These are phyloP conservation scores for Mixornis gularis DNA, from an alignment of 2,113 vertebrate species.

Conservation along the genomic window DNA sequence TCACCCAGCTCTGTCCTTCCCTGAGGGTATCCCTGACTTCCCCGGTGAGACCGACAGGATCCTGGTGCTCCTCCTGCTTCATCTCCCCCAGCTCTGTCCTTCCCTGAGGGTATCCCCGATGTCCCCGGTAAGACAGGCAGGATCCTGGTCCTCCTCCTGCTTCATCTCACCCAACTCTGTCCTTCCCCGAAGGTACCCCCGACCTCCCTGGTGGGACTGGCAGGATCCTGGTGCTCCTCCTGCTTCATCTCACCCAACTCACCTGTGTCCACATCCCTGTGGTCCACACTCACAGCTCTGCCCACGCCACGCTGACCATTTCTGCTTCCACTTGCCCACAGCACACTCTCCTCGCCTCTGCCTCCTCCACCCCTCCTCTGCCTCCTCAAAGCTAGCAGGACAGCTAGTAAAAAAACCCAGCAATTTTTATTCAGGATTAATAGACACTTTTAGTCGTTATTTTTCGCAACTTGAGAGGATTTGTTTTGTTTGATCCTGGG, in stretches of 20 bases:
- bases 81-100: too few species aligned
- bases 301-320: accelerated
- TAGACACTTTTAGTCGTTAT: background rate
- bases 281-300: background rate
- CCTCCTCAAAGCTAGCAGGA: background rate
- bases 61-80: too few species aligned
- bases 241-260: too few species aligned
- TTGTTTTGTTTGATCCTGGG: slow-evolving; percentile 17
- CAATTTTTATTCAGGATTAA: background rate
- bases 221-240: too few species aligned
- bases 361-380: background rate
- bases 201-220: too few species aligned
- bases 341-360: accelerated
- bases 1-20: too few species aligned
- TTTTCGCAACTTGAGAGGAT: slow-evolving; percentile 23
- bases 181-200: accelerated
- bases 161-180: too few species aligned
- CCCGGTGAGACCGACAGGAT: too few species aligned
- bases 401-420: background rate
- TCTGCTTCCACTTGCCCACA: background rate
- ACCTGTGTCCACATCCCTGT: too few species aligned
- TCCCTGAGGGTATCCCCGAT: accelerated
- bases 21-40: background rate
- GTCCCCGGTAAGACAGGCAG: too few species aligned
- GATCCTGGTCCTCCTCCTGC: too few species aligned